Conservation (phyloP, 2,797 vertebrate species). For the Cryptoprocta ferox region DNA sequence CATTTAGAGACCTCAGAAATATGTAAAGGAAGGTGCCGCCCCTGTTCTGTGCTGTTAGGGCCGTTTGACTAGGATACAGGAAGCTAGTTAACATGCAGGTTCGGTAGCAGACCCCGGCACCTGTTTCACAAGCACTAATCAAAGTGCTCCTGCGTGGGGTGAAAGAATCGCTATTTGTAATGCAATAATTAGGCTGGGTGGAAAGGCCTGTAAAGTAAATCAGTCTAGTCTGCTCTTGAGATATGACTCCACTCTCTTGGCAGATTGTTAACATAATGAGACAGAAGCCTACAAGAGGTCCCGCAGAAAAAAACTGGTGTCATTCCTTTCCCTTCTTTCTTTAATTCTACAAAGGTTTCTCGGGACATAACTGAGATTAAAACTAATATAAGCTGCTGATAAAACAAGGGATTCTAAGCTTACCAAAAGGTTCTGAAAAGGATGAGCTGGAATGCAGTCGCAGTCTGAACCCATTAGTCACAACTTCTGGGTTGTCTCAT, state of each 20-base stretch:
- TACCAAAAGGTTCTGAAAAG: slow-evolving; percentile 83
- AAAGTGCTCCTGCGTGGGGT: slow-evolving; percentile 87
- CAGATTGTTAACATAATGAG: slow-evolving; percentile 89
- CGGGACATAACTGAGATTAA: slow-evolving; percentile 84
- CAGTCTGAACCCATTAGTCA: slow-evolving; percentile 71
- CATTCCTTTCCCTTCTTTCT: slow-evolving; percentile 65
- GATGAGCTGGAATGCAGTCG: slow-evolving; percentile 73
- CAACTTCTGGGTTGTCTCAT: slow-evolving; percentile 82
- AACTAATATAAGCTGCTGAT: slow-evolving; percentile 77
- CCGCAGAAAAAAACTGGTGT: slow-evolving; percentile 64
- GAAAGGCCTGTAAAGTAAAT: slow-evolving; percentile 93
- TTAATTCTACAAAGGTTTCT: slow-evolving; percentile 83
- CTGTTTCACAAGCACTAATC: slow-evolving; percentile 87
- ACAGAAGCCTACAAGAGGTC: slow-evolving; percentile 85
- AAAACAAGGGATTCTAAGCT: slow-evolving; percentile 81
- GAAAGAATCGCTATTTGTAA: slow-evolving; percentile 94
- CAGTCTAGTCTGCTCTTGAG: slow-evolving; percentile 87
- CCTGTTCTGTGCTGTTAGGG: slow-evolving; percentile 63
- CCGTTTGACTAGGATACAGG: slow-evolving; percentile 78
- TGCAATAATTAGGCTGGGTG: slow-evolving; percentile 92
- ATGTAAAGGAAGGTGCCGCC: slow-evolving; percentile 30
- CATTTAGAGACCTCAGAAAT: slow-evolving; percentile 67
- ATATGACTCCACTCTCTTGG: slow-evolving; percentile 88
- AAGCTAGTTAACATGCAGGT: slow-evolving; percentile 87
- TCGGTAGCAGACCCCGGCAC: slow-evolving; percentile 82